Conservation (phyloP, 1,140 invertebrate genomes). For the Lutraria rhynchaena region DNA sequence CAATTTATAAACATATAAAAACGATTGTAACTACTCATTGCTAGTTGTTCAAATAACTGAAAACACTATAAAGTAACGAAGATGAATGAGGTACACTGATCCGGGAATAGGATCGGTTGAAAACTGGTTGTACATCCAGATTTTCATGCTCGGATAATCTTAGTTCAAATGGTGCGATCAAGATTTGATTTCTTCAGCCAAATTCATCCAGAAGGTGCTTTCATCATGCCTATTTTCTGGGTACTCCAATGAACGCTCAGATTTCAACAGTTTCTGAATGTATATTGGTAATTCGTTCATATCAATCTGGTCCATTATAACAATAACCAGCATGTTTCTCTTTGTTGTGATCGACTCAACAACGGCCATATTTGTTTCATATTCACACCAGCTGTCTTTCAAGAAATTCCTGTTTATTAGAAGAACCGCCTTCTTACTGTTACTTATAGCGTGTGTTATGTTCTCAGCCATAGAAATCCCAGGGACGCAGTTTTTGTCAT, state of each 20-base stretch:
- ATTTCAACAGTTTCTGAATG: conserved; percentile 9
- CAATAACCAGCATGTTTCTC: conserved; percentile 27
- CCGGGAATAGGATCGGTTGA: too few species aligned
- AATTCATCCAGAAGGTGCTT: conserved; percentile 25
- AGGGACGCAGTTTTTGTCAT: conserved; percentile 5
- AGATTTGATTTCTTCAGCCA: conserved; percentile 36
- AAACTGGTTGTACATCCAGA: too few species aligned
- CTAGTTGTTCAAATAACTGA: too few species aligned
- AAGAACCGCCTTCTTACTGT: conserved; percentile 30
- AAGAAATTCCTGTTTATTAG: conserved; percentile 28
- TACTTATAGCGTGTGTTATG: conserved; percentile 34
- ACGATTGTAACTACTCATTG: too few species aligned
- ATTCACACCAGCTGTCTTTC: conserved; percentile 31
- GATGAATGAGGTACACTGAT: too few species aligned
- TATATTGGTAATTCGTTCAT: conserved; percentile 6
- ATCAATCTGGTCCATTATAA: conserved; percentile 17
- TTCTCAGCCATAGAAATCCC: conserved; percentile 33
- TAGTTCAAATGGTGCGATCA: too few species aligned
- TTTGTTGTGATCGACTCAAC: conserved; percentile 25
- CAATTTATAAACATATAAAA: too few species aligned
- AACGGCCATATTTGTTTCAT: conserved; percentile 37
- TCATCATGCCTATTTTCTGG: conserved; percentile 17
- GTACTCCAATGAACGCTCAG: conserved; percentile 21
- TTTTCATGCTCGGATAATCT: too few species aligned
- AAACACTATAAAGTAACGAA: too few species aligned